A percentile compares a stretch with the other conserved stretches of the same genome.
Conservation (phyloP, 2,888 invertebrate species). For the Amblyteles armatorius region DNA sequence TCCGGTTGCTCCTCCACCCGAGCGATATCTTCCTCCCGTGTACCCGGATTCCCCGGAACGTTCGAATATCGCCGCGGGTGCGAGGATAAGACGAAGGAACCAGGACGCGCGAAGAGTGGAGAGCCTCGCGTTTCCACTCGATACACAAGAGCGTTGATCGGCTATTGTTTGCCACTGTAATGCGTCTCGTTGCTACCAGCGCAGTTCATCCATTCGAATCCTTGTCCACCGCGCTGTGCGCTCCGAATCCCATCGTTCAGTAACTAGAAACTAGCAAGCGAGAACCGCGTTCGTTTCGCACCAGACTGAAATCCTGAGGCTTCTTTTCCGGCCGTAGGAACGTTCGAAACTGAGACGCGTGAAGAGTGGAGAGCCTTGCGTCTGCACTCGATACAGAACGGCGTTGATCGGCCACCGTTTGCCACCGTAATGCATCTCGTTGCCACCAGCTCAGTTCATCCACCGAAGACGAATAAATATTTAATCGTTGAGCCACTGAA, state of each 20-base stretch:
- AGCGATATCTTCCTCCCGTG: slow-evolving; percentile 4
- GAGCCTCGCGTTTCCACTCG: no score
- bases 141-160: no score
- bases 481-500: neutral
- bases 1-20: slow-evolving; percentile 2
- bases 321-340: no score
- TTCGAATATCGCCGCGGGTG: slow-evolving; percentile 57
- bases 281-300: no score
- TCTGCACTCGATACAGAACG: slow-evolving; percentile 45
- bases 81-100: slow-evolving; percentile 40
- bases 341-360: slow-evolving; percentile 15
- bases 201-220: slow-evolving; percentile 39
- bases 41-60: slow-evolving; percentile 44
- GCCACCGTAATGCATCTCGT: slow-evolving; percentile 30
- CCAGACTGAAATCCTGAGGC: no score
- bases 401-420: slow-evolving; percentile 45
- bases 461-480: neutral
- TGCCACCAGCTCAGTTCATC: neutral
- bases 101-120: neutral
- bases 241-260: slow-evolving; percentile 55
- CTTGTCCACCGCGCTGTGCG: slow-evolving; percentile 38
- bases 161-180: no score
- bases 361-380: neutral
- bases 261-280: no score
- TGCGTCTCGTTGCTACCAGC: neutral